Evolutionary conservation across 2,113 vertebrate species (phyloP), one percentile per base, ranked within the genome.

Genomic region (Corapipo altera): DNA sequence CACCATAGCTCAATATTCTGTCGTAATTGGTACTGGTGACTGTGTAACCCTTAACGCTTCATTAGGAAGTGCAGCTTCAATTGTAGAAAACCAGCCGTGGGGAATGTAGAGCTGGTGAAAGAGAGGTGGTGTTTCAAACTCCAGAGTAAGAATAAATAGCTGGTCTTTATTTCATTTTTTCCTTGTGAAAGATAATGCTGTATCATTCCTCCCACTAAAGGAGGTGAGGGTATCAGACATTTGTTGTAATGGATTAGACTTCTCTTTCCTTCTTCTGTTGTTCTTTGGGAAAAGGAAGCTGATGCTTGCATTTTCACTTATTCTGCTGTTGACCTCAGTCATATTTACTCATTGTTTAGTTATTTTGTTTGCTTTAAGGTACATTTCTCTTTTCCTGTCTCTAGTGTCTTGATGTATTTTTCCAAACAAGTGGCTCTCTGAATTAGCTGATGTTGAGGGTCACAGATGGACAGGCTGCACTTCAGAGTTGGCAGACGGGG

Each of bases 391-490:
- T 76, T 64, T 49, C 13, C 24, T 43, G 6, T 58, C 72, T 58
- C 67, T 78, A 3, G 21, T 21, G 41, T 58, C 64, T 71, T 37
- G 57, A 71, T 72, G 48, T 37, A 27, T 69, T 94, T 93, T 90
- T 74, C 69, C 58, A n/a, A 94, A 54, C 30, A 90, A 90, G 62
- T 58, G 46, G 20, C 43, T 78, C 28, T 62, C 62, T 88, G 89
- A 73, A 59, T 0, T 49, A 93, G 58, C 58, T 94, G 44, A 69
- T 84, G 52, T 23, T 52, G 65, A 83, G 64, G 79, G 57, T 77
- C 91, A 83, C 78, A 76, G 96, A 88, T 61, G 85, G 95, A 74
- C 75, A 85, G 88, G 65, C 62, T 88, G 83, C 58, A 61, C 87
- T 95, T 88, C 16, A 14, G 62, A 58, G 39, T 15, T 94, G 88